These are phyloP conservation scores for Girardinus metallicus DNA, from an alignment of 2,797 vertebrate species.

Conservation along the genomic window DNA sequence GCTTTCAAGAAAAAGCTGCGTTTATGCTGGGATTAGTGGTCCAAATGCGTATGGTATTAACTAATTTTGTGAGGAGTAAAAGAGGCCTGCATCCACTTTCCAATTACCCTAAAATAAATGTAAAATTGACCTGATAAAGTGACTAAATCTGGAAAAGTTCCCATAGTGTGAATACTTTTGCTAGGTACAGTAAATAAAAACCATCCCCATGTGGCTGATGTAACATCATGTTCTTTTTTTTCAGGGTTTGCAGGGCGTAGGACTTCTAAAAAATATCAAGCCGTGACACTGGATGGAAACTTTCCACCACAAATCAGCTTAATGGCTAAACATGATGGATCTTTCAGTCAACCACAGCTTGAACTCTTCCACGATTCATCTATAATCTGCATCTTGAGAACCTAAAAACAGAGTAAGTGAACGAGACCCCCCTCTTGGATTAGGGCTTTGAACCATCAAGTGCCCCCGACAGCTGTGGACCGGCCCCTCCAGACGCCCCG, in stretches of 20 bases:
- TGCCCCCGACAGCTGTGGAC: slow-evolving; percentile 77
- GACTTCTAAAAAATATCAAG: slow-evolving; percentile 3
- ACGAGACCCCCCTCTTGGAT: slow-evolving; percentile 48
- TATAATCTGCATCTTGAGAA: slow-evolving; percentile 4
- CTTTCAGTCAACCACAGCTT: slow-evolving; percentile 38
- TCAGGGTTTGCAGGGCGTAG: neutral
- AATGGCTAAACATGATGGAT: slow-evolving; percentile 21
- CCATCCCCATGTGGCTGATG: neutral
- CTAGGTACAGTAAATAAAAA: neutral
- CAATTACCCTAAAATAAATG: neutral
- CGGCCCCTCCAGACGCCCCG: slow-evolving; percentile 41
- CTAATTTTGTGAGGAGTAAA: neutral
- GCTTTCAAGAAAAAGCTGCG: neutral
- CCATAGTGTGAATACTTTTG: neutral
- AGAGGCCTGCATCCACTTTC: neutral
- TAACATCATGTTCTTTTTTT: slow-evolving; percentile 9
- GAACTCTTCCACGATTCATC: neutral
- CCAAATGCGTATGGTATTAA: neutral
- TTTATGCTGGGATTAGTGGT: neutral
- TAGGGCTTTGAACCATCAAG: slow-evolving; percentile 63
- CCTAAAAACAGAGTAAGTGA: slow-evolving; percentile 65
- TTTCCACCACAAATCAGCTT: slow-evolving; percentile 29
- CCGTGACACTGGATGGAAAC: slow-evolving; percentile 34
- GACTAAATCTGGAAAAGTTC: neutral
- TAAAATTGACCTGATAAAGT: neutral